Base-by-base conservation (phyloP, 2,888 invertebrate genomes). In the Ochlodes sylvanus region DNA sequence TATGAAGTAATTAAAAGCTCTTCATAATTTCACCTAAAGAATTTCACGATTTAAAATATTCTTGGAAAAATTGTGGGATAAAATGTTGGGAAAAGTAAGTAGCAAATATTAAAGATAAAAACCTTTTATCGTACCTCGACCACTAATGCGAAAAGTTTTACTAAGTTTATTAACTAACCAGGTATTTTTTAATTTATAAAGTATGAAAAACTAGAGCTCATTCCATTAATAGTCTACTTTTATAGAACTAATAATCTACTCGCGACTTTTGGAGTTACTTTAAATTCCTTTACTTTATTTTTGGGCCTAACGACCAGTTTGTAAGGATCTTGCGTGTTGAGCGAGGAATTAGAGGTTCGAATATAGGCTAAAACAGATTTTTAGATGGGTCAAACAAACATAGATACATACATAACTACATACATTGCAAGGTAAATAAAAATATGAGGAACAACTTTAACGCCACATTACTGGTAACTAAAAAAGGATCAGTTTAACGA, bases 81-180 rank as follows among this genome's bases (percentile, higher is more conserved):
- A 32, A 54, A n/a, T 54, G 54, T 52, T 32, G 50, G 19, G 50
- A 50, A 50, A 47, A 47, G 15, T 47, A 47, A 47, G 47, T 47
- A 47, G 47, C 47, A 47, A 47, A 50, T 50, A 47, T 17, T 15
- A 50, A 19, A 50, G 50, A 50, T 50, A 50, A 50, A 50, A 19
- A 9, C 19, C 17, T 50, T 19, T 50, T 50, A 19, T 50, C 50
- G 12, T 12, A 12, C 19, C 19, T 12, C 19, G 17, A n/a, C 19
- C 9, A 50, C 50, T 50, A 50, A 50, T 50, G 50, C 50, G 19
- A 50, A 50, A 54, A 54, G 19, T 54, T 54, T 32, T 27, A 50
- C 19, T 50, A 50, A 19, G 19, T 19, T 21, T 50, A 50, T 12
- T 38, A 38, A 21, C 19, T 50, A 50, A 50, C 50, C 47, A 19